Conservation (phyloP, 2,113 vertebrate genomes). For the Ornithorhynchus anatinus region DNA sequence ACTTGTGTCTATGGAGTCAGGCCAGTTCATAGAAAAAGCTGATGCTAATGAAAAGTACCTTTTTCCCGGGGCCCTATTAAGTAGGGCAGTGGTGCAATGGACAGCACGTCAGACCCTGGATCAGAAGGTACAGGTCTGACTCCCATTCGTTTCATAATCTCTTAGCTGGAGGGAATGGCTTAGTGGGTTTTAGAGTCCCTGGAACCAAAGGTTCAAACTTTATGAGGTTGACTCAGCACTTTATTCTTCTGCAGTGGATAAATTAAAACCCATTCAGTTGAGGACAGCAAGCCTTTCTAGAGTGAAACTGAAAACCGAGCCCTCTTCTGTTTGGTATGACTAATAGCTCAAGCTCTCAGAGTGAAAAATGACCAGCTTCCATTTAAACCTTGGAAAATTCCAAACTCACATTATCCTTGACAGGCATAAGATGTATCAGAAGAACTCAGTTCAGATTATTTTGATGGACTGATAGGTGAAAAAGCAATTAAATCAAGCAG, state of each 20-base stretch:
- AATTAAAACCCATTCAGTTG: not conserved
- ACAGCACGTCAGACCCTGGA: not conserved
- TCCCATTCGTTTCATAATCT: not conserved
- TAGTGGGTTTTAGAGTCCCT: not conserved
- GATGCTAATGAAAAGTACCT: not conserved
- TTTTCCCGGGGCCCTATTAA: not conserved
- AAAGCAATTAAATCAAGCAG: not conserved
- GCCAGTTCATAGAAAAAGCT: not conserved
- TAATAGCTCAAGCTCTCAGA: too few species aligned
- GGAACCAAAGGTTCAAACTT: not conserved
- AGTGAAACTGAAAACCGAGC: not conserved
- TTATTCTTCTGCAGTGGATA: not conserved
- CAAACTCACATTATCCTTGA: not conserved
- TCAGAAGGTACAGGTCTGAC: not conserved
- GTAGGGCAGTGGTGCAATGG: not conserved
- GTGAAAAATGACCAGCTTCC: not conserved
- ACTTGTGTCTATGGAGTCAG: not conserved
- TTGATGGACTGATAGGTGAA: not conserved
- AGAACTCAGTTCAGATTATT: not conserved
- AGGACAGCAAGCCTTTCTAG: not conserved
- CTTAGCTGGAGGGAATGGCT: not conserved
- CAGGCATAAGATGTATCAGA: not conserved
- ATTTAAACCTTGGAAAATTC: not conserved
- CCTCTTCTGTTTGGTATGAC: not conserved
- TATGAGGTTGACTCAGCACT: not conserved